Base-by-base conservation (phyloP, 2,888 invertebrate species). In the Strigamia transsilvanica region DNA sequence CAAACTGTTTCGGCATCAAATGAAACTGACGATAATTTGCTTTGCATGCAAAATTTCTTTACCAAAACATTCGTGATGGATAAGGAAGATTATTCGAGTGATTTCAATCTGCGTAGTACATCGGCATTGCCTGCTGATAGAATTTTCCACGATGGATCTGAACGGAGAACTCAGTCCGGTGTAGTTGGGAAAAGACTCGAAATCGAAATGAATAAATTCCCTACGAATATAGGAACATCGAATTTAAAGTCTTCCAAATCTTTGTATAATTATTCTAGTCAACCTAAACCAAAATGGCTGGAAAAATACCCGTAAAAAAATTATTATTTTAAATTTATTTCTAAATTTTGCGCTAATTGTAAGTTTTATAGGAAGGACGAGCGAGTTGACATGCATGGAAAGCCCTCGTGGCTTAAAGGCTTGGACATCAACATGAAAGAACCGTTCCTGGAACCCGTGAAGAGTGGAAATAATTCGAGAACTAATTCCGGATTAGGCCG, bases 381-480 rank as follows among this genome's bases (percentile, higher is more conserved):
- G 32, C 12, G 32, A 2, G 73, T 73, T 27, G 32, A 73, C 23
- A 27, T 12, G 13, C 27, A 46, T 7, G 78, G 21, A 82, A 21
- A 27, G 23, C 82, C 82, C 4, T 78, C 82, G 2, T 82, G 82
- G 82, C 46, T 82, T 21, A 82, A 78, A 78, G 82, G 82, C 5
- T 41, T 82, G 10, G 82, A 82, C n/a, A 78, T 82, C 1, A 77
- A 82, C 41, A 78, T 82, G 23, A 78, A 23, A 21, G 82, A 82
- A 10, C 82, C 82, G 0, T 82, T 82, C 18, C 9, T 77, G 46
- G 77, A 78, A 21, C 82, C 82, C 10, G 12, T n/a, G 13, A 38
- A 32, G 6, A 81, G 81, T 18, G 12, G 23, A 38, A 21, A 38
- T 18, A 61, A 4, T 23, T 78, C 78, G 6, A 34, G 82, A 15